A percentile compares a stretch with the other conserved stretches of the same genome.
These are phyloP conservation scores for Caenorhabditis panamensis DNA, from an alignment of 2,888 invertebrate species.

Conservation along the genomic window DNA sequence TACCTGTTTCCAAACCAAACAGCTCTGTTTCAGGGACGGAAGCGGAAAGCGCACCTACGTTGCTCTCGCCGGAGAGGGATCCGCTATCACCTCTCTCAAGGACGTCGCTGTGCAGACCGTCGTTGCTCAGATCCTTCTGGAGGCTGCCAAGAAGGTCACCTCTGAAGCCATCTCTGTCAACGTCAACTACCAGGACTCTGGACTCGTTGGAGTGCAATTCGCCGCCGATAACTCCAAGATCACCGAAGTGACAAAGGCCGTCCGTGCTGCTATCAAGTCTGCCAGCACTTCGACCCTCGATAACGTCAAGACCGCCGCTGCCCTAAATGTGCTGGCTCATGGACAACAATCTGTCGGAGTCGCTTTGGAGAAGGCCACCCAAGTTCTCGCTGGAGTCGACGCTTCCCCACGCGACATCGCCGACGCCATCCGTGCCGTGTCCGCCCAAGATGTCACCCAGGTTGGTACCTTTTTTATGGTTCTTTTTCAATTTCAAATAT, in stretches of 20 bases:
- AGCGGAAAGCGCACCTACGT: slow-evolving; percentile 69
- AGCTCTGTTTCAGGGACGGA: slow-evolving; percentile 31
- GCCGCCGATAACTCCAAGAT: slow-evolving; percentile 41
- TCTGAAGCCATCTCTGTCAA: slow-evolving; percentile 70
- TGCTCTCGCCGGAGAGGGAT: slow-evolving; percentile 77
- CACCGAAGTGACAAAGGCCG: slow-evolving; percentile 36
- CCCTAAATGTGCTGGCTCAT: slow-evolving; percentile 54
- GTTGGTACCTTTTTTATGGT: slow-evolving; percentile 42
- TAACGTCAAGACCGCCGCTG: slow-evolving; percentile 54
- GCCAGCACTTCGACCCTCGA: slow-evolving; percentile 53
- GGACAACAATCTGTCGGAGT: slow-evolving; percentile 58
- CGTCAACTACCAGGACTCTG: slow-evolving; percentile 72
- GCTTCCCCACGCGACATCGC: slow-evolving; percentile 73
- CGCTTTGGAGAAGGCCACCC: slow-evolving; percentile 72
- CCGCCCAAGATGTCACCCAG: slow-evolving; percentile 75
- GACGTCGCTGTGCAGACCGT: slow-evolving; percentile 76
- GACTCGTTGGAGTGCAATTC: slow-evolving; percentile 68
- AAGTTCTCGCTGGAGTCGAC: slow-evolving; percentile 71
- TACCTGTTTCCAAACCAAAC: too few species aligned
- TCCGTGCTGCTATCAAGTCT: slow-evolving; percentile 59
- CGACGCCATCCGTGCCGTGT: slow-evolving; percentile 68
- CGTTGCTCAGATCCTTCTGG: slow-evolving; percentile 69
- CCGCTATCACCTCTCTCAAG: slow-evolving; percentile 68
- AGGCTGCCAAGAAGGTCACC: slow-evolving; percentile 66
- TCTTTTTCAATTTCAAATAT: slow-evolving; percentile 7